Percentiles rank a stretch among this genome's conserved stretches.
These are phyloP conservation scores for Drosophila mimetica DNA, from an alignment of 2,888 invertebrate genomes.

Conservation along the genomic window DNA sequence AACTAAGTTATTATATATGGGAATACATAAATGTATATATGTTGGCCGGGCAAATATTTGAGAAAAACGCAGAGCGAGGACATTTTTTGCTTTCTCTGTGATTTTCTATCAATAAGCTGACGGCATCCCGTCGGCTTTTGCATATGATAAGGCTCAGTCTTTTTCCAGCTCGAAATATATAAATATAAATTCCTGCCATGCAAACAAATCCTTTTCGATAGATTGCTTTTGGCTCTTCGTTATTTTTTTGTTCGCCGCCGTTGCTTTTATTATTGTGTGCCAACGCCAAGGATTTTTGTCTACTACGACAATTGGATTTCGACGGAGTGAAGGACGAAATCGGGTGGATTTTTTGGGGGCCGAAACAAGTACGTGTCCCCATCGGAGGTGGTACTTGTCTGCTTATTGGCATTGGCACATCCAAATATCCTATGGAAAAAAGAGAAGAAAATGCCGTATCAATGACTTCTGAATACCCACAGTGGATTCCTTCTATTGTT, in stretches of 20 bases:
- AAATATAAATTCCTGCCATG: slow-evolving; percentile 64
- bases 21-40: slow-evolving; percentile 24
- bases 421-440: no score
- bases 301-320: slow-evolving; percentile 74
- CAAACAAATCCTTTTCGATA: slow-evolving; percentile 71
- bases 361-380: slow-evolving; percentile 61
- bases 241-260: slow-evolving; percentile 19
- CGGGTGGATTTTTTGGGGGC: slow-evolving; percentile 34
- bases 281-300: slow-evolving; percentile 58
- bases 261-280: slow-evolving; percentile 50
- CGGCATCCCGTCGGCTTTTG: slow-evolving; percentile 54
- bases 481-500: slow-evolving; percentile 27
- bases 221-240: slow-evolving; percentile 51
- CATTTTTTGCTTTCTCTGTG: slow-evolving; percentile 32
- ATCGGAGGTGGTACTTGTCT: slow-evolving; percentile 32
- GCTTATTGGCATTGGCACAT: slow-evolving; percentile 68
- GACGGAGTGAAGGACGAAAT: slow-evolving; percentile 48
- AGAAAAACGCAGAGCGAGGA: slow-evolving; percentile 6
- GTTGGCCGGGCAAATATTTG: slow-evolving; percentile 54
- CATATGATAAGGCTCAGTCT: slow-evolving; percentile 58
- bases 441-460: slow-evolving; percentile 28
- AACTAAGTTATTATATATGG: slow-evolving; percentile 59
- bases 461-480: slow-evolving; percentile 34
- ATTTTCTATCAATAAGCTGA: slow-evolving; percentile 65
- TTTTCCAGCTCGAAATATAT: slow-evolving; percentile 50